A percentile compares a stretch with the other conserved stretches of the same genome.
phyloP scores from a whole-genome alignment of 2,888 invertebrate genomes.

The Scaptomyza cyrtandrae region DNA sequence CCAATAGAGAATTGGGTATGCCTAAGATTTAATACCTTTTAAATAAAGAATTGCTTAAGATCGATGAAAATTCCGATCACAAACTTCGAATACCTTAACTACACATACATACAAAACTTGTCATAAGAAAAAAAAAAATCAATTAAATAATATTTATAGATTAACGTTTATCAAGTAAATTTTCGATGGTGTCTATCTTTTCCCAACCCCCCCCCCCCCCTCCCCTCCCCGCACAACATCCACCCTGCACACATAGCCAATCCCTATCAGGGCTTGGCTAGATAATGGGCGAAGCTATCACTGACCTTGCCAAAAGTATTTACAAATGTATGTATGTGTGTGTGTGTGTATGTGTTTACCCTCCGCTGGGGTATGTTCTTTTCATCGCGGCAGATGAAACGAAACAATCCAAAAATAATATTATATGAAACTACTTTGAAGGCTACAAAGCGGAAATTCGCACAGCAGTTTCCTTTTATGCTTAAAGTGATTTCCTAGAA shows the following conservation, averaged over 20 bases:
- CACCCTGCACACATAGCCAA: neutral
- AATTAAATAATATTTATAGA: conserved; percentile 59
- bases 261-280: neutral
- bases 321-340: too few species aligned
- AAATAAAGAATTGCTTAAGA: neutral
- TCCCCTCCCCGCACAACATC: neutral
- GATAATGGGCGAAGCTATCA: conserved; percentile 56
- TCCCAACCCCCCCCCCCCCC: neutral
- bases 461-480: too few species aligned
- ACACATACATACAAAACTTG: too few species aligned
- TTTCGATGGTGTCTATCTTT: conserved; percentile 7
- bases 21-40: neutral
- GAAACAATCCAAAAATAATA: too few species aligned
- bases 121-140: conserved; percentile 35
- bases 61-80: neutral
- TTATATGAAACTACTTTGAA: too few species aligned
- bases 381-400: too few species aligned
- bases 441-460: too few species aligned
- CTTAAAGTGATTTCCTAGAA: too few species aligned
- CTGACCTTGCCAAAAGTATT: conserved; percentile 70
- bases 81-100: neutral
- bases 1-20: neutral
- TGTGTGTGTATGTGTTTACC: too few species aligned
- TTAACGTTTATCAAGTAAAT: conserved; percentile 32
- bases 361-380: too few species aligned